Evolutionary conservation across 2,888 invertebrate species (phyloP), one percentile per base, ranked within the genome.

Genomic region (Osmoderma eremita): DNA sequence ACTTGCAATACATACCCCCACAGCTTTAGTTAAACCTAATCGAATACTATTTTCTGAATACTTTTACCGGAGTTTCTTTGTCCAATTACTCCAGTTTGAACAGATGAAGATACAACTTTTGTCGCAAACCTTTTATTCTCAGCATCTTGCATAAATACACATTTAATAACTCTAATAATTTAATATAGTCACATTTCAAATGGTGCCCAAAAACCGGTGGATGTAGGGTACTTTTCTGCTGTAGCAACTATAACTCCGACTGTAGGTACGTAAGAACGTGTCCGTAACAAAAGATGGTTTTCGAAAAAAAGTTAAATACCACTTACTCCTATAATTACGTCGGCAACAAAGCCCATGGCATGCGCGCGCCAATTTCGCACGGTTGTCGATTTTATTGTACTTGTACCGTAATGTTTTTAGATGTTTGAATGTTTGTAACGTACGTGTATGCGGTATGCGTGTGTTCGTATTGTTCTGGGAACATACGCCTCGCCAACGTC

Each of bases 271-370:
- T 30, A 48, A 58, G 58, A 51, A 63, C 63, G 63, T 63, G 63
- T 41, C 41, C 49, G 39, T 51, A 50, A 63, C 63, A 63, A 63
- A 63, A 63, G 63, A 17, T 41, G 38, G 41, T 41, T 51, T 39
- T 51, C 41, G 24, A 63, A 63, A 63, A 63, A 30, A 51, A 22
- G n/a, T 24, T 62, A 50, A 38, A 50, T 22, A 24, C 42, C 45
- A 58, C 58, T 58, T 58, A 58, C 42, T 58, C 42, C 38, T 51
- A 63, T 63, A 51, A 58, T 50, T 51, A 51, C 63, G 36, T 50
- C 51, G 63, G 41, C 51, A 51, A 51, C 51, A 22, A 41, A 49
- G 50, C 39, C 22, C 42, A 49, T 63, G 39, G 41, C 51, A 63
- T 24, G 36, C 13, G 38, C 49, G 45, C 36, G 22, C 36, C 41